phyloP scores from a whole-genome alignment of 1,140 invertebrate species.

The Lucilia cuprina region DNA sequence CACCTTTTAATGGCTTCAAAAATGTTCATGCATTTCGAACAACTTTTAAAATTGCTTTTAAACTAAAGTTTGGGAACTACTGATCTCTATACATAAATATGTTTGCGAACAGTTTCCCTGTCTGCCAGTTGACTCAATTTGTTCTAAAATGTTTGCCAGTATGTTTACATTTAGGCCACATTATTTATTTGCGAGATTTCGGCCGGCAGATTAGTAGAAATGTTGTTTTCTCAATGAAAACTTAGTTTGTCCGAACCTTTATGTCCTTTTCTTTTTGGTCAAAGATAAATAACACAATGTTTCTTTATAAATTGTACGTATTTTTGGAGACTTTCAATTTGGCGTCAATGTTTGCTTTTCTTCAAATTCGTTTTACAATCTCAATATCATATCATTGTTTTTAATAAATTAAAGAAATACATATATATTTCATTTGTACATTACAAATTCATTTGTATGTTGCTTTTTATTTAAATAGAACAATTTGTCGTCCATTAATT shows the following conservation, averaged over 20 bases:
- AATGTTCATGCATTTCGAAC: no score
- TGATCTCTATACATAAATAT: no score
- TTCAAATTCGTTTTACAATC: neutral
- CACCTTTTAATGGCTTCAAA: no score
- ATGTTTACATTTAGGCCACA: neutral
- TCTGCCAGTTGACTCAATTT: no score
- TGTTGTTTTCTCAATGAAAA: neutral
- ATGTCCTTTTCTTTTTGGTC: neutral
- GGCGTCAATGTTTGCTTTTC: constrained; percentile 22
- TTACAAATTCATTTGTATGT: neutral
- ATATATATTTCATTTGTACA: neutral
- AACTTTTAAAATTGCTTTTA: no score
- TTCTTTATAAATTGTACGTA: neutral
- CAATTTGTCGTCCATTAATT: constrained; percentile 21
- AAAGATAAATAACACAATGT: constrained; percentile 9
- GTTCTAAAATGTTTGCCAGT: no score
- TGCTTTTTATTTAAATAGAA: neutral
- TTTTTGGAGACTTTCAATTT: neutral
- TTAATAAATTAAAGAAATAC: constrained; percentile 18
- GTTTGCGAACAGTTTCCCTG: no score
- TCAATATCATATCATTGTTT: neutral
- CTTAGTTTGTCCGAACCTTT: neutral
- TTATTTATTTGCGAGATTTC: constrained; percentile 10
- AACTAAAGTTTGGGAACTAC: no score
- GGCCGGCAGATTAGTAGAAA: neutral